Conservation (phyloP, 2,797 vertebrate species). For the Urosaurus nigricauda region DNA sequence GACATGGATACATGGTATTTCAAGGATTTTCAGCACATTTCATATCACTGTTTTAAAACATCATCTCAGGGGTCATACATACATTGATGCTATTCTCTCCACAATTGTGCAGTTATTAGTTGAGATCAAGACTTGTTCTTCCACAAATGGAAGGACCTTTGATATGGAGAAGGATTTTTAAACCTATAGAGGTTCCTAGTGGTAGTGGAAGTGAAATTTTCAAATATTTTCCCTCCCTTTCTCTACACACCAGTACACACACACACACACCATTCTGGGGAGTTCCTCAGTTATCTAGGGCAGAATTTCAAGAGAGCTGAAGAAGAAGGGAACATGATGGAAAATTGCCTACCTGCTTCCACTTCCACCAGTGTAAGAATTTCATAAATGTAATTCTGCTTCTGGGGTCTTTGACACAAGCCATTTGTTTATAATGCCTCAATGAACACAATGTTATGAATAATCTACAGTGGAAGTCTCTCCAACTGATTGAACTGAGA, state of each 20-base stretch:
- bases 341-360: neutral
- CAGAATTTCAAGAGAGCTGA: neutral
- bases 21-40: neutral
- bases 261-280: neutral
- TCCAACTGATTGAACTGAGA: slow-evolving; percentile 28
- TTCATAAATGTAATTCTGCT: neutral
- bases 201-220: neutral
- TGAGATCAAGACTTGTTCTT: neutral
- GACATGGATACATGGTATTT: neutral
- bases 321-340: neutral
- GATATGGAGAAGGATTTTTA: neutral
- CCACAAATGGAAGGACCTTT: neutral
- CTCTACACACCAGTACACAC: neutral
- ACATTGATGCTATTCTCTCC: neutral
- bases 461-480: neutral
- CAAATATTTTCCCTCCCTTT: neutral
- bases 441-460: slow-evolving; percentile 24
- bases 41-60: neutral
- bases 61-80: too few species aligned
- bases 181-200: neutral
- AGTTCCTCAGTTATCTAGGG: neutral
- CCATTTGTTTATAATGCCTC: neutral
- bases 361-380: neutral
- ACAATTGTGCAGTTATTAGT: neutral
- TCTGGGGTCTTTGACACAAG: neutral